Percentiles rank a stretch among this genome's conserved stretches.
These are phyloP conservation scores for Dendropsophus ebraccatus DNA, from an alignment of 2,113 vertebrate genomes.

Conservation along the genomic window DNA sequence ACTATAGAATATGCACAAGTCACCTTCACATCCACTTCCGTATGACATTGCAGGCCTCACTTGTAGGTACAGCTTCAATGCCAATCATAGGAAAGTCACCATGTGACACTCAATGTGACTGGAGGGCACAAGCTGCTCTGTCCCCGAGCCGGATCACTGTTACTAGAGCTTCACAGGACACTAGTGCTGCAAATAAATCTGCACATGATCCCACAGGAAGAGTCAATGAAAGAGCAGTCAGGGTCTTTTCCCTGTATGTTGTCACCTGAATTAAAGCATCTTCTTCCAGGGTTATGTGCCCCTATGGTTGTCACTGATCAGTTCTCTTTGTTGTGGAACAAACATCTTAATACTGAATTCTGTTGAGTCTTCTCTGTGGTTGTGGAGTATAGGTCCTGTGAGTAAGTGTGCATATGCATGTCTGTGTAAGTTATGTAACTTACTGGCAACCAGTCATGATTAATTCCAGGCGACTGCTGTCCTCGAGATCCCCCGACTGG, in stretches of 20 bases:
- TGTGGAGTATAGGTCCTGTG: no score
- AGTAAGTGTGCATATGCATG: no score
- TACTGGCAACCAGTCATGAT: no score
- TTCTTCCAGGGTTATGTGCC: neutral
- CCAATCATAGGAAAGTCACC: neutral
- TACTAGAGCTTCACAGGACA: neutral
- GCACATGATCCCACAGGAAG: conserved; percentile 5
- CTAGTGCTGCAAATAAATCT: neutral
- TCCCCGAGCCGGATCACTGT: neutral
- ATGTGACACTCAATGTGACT: conserved; percentile 28
- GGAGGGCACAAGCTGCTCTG: conserved; percentile 26
- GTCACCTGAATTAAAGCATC: neutral
- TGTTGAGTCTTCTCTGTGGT: no score
- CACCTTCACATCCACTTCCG: conserved; percentile 49
- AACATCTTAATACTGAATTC: no score
- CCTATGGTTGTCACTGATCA: neutral
- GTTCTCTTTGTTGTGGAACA: neutral
- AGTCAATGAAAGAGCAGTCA: neutral
- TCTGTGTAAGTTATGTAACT: no score
- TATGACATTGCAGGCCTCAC: conserved; percentile 10
- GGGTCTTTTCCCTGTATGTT: neutral
- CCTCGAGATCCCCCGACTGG: no score
- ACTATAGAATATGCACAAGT: neutral
- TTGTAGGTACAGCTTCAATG: neutral
- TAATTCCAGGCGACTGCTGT: no score